A percentile compares a stretch with the other conserved stretches of the same genome.
These are phyloP conservation scores for Amphiprion clarkii DNA, from an alignment of 2,797 vertebrate genomes.

Conservation along the genomic window DNA sequence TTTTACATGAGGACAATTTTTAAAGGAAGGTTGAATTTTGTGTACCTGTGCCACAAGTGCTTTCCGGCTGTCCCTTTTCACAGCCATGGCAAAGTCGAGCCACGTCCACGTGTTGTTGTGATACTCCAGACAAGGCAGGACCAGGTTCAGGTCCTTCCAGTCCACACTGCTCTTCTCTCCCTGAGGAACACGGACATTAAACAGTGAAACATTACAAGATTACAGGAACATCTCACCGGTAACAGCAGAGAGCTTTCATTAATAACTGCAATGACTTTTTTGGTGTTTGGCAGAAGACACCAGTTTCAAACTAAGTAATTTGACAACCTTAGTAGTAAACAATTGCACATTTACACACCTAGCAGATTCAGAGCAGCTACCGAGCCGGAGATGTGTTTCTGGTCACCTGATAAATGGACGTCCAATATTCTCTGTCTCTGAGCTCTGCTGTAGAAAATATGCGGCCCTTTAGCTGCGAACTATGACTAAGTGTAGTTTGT, in stretches of 20 bases:
- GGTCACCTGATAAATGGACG: too few relatives aligned
- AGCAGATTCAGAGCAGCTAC: not conserved
- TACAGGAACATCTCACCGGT: not conserved
- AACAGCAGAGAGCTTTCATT: not conserved
- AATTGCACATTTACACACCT: not conserved
- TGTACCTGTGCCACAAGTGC: constrained; percentile 96
- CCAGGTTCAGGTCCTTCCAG: constrained; percentile 97
- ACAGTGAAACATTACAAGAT: not conserved
- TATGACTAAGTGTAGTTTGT: too few relatives aligned
- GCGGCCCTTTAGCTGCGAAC: too few relatives aligned
- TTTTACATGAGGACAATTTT: too few relatives aligned
- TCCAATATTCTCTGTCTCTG: too few relatives aligned
- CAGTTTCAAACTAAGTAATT: not conserved
- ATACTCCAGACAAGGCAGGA: constrained; percentile 97
- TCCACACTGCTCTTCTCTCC: constrained; percentile 98
- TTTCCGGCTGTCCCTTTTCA: constrained; percentile 98
- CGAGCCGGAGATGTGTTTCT: too few relatives aligned
- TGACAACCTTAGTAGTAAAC: too few relatives aligned
- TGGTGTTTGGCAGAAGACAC: not conserved
- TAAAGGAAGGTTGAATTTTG: not conserved
- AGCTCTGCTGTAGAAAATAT: too few relatives aligned
- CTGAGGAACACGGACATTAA: constrained; percentile 70
- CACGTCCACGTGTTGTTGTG: constrained; percentile 99
- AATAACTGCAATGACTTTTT: not conserved
- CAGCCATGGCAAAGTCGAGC: constrained; percentile 99